Evolutionary conservation across 2,797 vertebrate species (phyloP).

Genomic region (Artibeus lituratus): DNA sequence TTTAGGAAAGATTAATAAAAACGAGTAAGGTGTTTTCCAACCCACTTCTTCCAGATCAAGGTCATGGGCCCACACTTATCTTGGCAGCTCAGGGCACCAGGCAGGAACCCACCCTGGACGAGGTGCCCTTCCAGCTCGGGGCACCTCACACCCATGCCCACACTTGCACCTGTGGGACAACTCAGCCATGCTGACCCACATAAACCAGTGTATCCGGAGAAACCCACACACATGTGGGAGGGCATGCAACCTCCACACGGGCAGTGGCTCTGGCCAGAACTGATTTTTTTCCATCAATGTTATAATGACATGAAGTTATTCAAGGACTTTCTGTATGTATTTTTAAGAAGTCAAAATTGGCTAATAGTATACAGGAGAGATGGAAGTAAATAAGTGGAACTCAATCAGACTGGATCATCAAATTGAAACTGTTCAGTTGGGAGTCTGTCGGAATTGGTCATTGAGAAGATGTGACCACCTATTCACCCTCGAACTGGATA

Average conservation of each 20-base stretch:
- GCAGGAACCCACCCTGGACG: not conserved
- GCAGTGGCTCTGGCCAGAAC: not conserved
- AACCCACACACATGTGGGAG: not conserved
- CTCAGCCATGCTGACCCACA: not conserved
- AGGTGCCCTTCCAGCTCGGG: not conserved
- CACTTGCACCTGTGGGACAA: not conserved
- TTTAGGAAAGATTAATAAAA: not conserved
- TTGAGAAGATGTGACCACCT: rapidly evolving
- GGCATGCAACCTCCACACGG: not conserved
- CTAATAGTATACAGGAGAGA: not conserved
- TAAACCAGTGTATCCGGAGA: not conserved
- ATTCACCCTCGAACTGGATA: not conserved
- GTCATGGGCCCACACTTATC: too few species aligned
- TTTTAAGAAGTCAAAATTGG: not conserved
- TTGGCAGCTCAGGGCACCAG: not conserved
- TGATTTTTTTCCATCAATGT: not conserved
- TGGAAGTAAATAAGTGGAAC: not conserved
- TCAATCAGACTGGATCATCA: not conserved
- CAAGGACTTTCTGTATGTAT: not conserved
- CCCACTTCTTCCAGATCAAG: not conserved
- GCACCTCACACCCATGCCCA: not conserved
- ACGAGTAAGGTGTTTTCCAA: not conserved
- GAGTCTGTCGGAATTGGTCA: not conserved
- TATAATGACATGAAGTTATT: not conserved
- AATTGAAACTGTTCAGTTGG: not conserved